phyloP scores from a whole-genome alignment of 2,797 vertebrate species.

The Bufotes viridis region DNA sequence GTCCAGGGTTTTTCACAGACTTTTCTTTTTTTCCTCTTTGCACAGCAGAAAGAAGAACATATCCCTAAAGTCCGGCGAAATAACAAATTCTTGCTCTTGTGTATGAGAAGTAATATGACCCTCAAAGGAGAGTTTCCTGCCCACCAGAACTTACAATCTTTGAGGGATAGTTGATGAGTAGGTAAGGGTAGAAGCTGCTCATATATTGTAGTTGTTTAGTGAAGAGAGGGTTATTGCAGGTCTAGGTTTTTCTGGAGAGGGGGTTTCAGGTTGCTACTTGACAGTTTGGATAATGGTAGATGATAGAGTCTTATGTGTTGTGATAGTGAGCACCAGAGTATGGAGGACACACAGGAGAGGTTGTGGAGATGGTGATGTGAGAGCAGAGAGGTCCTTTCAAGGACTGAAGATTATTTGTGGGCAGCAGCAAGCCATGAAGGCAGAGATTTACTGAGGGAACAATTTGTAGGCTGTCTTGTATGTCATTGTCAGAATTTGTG shows the following conservation, averaged over 20 bases:
- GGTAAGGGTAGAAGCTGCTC: neutral
- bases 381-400: neutral
- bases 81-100: conserved; percentile 17
- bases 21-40: conserved; percentile 20
- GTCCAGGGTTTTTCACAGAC: conserved; percentile 48
- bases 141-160: neutral
- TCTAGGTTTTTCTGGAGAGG: too few species aligned
- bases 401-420: neutral
- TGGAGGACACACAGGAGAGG: neutral
- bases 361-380: neutral
- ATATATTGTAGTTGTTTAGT: neutral
- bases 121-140: neutral
- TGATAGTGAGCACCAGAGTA: neutral
- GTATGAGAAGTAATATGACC: neutral
- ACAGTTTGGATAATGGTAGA: neutral
- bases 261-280: too few species aligned
- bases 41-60: conserved; percentile 10
- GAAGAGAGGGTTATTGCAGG: neutral
- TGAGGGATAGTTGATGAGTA: neutral
- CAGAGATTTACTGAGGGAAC: neutral
- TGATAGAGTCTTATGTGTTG: neutral
- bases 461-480: neutral
- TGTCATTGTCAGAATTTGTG: neutral
- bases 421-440: neutral
- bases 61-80: conserved; percentile 5